These are phyloP conservation scores for Anadara kagoshimensis DNA, from an alignment of 1,140 invertebrate species.

Conservation along the genomic window DNA sequence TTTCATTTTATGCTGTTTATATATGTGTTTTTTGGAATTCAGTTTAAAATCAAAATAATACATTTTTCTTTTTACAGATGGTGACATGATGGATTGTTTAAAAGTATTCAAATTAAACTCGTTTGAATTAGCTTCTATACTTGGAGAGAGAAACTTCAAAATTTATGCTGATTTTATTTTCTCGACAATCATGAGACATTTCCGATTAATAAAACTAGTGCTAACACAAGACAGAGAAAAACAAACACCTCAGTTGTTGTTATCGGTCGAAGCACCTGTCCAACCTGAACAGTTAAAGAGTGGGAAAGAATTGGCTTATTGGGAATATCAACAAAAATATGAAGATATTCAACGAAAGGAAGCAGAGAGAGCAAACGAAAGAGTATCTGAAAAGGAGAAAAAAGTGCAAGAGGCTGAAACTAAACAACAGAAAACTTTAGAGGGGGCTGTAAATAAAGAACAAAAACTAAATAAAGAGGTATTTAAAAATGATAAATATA, in stretches of 20 bases:
- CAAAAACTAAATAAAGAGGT: conserved; percentile 55
- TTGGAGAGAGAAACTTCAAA: conserved; percentile 58
- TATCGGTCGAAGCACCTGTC: conserved; percentile 42
- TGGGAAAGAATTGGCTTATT: conserved; percentile 51
- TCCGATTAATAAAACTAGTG: conserved; percentile 64
- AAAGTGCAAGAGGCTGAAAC: conserved; percentile 19
- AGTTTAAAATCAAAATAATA: no score
- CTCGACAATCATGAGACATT: conserved; percentile 62
- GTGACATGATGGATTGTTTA: conserved; percentile 42
- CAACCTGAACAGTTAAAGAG: conserved; percentile 41
- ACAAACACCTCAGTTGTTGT: conserved; percentile 41
- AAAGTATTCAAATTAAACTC: conserved; percentile 25
- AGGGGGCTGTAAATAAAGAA: conserved; percentile 35
- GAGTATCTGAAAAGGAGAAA: conserved; percentile 39
- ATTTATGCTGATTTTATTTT: conserved; percentile 64
- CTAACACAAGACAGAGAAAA: conserved; percentile 51
- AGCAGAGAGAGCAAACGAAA: conserved; percentile 36
- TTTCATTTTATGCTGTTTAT: no score
- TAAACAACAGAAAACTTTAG: conserved; percentile 13
- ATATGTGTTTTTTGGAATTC: no score
- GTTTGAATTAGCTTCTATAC: conserved; percentile 25
- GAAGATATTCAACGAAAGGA: conserved; percentile 50
- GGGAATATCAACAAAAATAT: conserved; percentile 58
- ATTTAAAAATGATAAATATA: neutral
- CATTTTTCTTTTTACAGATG: conserved; percentile 43